Percentiles rank a stretch among this genome's conserved stretches.
These are phyloP conservation scores for Cephus cinctus DNA, from an alignment of 1,140 invertebrate genomes.

Conservation along the genomic window DNA sequence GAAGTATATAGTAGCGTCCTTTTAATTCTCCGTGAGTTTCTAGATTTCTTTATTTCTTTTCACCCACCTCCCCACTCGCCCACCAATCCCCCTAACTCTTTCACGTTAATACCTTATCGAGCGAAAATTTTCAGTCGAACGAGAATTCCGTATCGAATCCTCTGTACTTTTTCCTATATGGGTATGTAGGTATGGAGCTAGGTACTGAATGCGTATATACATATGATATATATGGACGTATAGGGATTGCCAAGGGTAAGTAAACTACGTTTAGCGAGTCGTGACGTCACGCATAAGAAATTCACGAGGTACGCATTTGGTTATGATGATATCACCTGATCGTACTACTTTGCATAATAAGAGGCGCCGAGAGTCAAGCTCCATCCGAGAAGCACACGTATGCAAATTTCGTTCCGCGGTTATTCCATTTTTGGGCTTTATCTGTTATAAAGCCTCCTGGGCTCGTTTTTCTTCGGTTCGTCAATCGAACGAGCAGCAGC, in stretches of 20 bases:
- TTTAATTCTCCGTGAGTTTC: background rate
- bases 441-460: background rate
- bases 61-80: too few species aligned
- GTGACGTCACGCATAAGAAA: constrained; percentile 31
- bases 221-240: too few species aligned
- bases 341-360: constrained; percentile 45
- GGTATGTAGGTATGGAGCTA: too few species aligned
- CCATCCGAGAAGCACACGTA: constrained; percentile 5
- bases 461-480: background rate
- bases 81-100: too few species aligned
- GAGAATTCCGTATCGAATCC: too few species aligned
- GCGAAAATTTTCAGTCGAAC: too few species aligned
- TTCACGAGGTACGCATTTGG: constrained; percentile 36
- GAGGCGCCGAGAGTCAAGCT: constrained; percentile 24
- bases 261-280: too few species aligned
- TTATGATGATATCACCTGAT: constrained; percentile 43
- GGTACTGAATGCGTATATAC: too few species aligned
- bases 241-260: too few species aligned
- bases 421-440: constrained; percentile 9
- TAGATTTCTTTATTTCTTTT: too few species aligned
- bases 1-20: background rate
- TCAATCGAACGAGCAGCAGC: background rate
- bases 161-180: too few species aligned
- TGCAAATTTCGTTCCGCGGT: constrained; percentile 25
- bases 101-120: too few species aligned